Evolutionary conservation across 1,140 invertebrate genomes (phyloP), one percentile per base, ranked within the genome.

Genomic region (Drosophila mayri): DNA sequence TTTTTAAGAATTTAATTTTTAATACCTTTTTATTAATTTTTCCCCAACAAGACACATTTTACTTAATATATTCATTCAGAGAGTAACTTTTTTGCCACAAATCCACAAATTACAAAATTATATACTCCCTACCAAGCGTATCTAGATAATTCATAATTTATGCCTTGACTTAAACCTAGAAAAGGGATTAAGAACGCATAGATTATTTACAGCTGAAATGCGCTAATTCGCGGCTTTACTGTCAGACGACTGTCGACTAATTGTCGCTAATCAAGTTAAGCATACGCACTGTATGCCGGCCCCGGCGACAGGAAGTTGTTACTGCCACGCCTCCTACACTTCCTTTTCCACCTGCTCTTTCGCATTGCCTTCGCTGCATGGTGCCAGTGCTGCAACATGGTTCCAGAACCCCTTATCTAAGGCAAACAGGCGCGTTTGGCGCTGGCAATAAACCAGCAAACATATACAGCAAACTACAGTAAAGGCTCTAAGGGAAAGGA

Each of bases 191-290:
- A 35, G 12, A n/a, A 44, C 40, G 30, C 46, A 54, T 20, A 38
- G 32, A 67, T 76, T 62, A 79, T 70, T 75, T 44, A 50, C 71
- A 65, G 40, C 44, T 59, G 38, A 68, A 79, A 84, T 74, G 80
- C 63, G 80, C 52, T 88, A 80, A 87, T 77, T 76, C 73, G 79
- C 60, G 58, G 77, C 44, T 75, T 76, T 54, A 58, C 47, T 70
- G 43, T 38, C 44, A 65, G 54, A 25, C 55, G 40, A n/a, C 60
- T 70, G 80, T 25, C 55, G 80, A 63, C 86, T 88, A 80, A 88
- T 84, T 88, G 72, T 47, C 77, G 55, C 85, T 88, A 88, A 88
- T 88, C 82, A 90, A 88, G 80, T 88, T 84, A 74, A 88, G 46
- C 77, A 90, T 80, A 90, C 84, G 84, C 84, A 84, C 67, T 72